Base-by-base conservation (phyloP, 2,888 invertebrate species). In the Merodon equestris region DNA sequence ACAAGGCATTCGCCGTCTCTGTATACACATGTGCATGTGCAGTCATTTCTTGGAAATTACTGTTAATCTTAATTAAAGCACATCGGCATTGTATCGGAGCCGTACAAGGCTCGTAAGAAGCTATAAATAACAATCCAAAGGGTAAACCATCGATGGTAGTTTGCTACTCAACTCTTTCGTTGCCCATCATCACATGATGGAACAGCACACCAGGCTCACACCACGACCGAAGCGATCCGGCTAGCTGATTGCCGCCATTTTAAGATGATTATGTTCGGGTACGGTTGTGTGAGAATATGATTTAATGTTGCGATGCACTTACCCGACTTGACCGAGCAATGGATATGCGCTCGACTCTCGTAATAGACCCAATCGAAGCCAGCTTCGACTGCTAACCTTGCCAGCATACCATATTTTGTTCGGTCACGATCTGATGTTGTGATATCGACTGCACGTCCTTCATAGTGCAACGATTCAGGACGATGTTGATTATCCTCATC, bases 281-380 rank as follows among this genome's bases (percentile, higher is more conserved):
- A 34, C 34, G 64, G 14, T 15, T 54, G 34, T 67, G 27, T 73
- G 60, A 54, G 75, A 51, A 81, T 61, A 67, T 76, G 76, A 76
- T 76, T 64, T 76, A 81, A 74, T 63, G 58, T 47, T 27, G 27
- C 27, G 7, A 45, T 44, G 38, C 70, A 88, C 91, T 90, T 91
- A 98, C 98, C 98, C 92, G 98, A 97, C 91, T 97, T 97, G 82
- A 98, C 98, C 75, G 97, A 97, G 90, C 97, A 97, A 90, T 98
- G 98, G 85, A 98, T 97, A 89, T 98, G 96, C 13, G 95, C 94
- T 83, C 97, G 92, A 87, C 96, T 96, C 90, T 97, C 97, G 88
- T 97, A 98, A 91, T 95, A 97, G 81, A 98, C 98, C 97, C 97
- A 98, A 91, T 98, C 98, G 91, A 98, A 98, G 85, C 98, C 98